Evolutionary conservation across 2,888 invertebrate species (phyloP).

Genomic region (Dioctria rufipes): DNA sequence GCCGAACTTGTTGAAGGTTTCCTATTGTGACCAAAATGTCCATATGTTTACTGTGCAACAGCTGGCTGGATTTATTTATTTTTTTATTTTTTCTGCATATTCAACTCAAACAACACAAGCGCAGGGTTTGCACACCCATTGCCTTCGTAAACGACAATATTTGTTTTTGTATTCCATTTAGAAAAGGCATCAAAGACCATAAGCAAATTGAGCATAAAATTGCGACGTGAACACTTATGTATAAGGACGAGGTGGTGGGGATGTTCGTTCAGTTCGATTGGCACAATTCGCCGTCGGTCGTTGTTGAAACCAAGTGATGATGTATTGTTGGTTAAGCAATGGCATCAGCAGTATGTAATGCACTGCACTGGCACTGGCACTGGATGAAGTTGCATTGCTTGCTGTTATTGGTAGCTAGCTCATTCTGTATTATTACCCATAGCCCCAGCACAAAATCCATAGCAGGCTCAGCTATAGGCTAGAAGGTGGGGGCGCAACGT

Average conservation of each 20-base stretch:
- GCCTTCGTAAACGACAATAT: not conserved
- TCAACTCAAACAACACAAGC: no score
- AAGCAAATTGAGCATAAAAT: conserved; percentile 39
- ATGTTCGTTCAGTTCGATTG: not conserved
- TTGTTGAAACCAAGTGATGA: conserved; percentile 33
- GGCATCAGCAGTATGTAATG: conserved; percentile 29
- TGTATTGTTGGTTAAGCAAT: conserved; percentile 44
- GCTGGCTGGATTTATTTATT: no score
- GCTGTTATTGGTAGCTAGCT: not conserved
- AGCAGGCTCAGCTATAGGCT: conserved; percentile 2
- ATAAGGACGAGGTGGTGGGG: not conserved
- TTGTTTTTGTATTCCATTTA: conserved; percentile 23
- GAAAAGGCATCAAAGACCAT: conserved; percentile 31
- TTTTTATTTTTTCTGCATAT: no score
- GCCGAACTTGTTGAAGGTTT: no score
- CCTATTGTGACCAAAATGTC: no score
- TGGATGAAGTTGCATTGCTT: no score
- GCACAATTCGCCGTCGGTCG: not conserved
- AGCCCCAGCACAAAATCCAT: conserved; percentile 3
- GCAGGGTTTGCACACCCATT: no score
- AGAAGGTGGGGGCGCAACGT: not conserved
- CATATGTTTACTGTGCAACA: no score
- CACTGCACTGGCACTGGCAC: no score
- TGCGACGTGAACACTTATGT: conserved; percentile 35
- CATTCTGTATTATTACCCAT: conserved; percentile 8